A percentile compares a stretch with the other conserved stretches of the same genome.
These are phyloP conservation scores for Chlamydotis undulata DNA, from an alignment of 2,113 vertebrate genomes.

Conservation along the genomic window DNA sequence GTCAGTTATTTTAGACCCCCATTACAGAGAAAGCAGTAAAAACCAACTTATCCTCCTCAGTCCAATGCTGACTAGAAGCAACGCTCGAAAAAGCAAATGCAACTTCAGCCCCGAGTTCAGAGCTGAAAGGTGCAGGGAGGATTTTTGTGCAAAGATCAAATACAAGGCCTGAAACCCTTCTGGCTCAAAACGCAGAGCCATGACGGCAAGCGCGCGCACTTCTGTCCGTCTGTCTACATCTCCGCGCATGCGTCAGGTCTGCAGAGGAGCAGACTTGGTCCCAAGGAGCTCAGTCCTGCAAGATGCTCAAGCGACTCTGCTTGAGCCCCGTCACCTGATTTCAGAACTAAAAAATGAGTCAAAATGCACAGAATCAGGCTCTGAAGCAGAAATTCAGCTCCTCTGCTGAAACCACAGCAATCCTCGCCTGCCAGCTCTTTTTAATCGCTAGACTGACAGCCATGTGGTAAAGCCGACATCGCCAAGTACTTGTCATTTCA, in stretches of 20 bases:
- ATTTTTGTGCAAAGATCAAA: neutral
- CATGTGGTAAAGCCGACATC: constrained; percentile 37
- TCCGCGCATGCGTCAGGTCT: fast-evolving
- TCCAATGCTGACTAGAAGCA: neutral
- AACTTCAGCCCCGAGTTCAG: neutral
- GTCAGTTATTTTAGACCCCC: neutral
- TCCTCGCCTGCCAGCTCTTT: constrained; percentile 50
- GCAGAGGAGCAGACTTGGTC: neutral
- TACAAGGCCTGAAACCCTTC: neutral
- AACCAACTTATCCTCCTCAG: neutral
- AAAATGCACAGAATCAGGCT: constrained; percentile 11
- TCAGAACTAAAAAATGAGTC: neutral
- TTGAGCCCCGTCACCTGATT: neutral
- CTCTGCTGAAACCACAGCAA: constrained; percentile 24
- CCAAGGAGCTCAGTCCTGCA: neutral
- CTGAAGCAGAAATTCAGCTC: neutral
- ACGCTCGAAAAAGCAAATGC: neutral
- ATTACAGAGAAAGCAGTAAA: neutral
- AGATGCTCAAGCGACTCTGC: neutral
- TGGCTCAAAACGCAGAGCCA: neutral
- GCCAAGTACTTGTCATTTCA: constrained; percentile 69
- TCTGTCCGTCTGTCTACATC: fast-evolving
- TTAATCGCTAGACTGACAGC: constrained; percentile 66
- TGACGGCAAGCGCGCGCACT: fast-evolving
- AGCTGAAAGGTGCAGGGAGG: neutral